phyloP scores from a whole-genome alignment of 2,113 vertebrate genomes.

The Hippocampus barbouri region DNA sequence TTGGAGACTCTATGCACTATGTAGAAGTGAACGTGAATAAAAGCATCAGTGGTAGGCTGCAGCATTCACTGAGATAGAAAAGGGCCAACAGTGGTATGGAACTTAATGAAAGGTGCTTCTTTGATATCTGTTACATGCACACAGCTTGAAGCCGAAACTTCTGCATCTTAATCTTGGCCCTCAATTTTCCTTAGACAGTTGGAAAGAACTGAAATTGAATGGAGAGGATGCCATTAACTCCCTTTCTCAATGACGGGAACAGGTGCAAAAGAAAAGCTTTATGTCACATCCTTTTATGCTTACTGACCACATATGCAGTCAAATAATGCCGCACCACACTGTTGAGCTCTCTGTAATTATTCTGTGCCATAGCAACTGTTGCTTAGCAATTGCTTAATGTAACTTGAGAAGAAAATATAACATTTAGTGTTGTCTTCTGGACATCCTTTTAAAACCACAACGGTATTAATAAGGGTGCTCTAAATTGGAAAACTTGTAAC shows the following conservation, averaged over 20 bases:
- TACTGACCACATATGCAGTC: slow-evolving; percentile 11
- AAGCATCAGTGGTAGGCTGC: no score
- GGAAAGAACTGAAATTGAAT: slow-evolving; percentile 49
- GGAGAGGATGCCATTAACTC: no score
- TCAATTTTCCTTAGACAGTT: slow-evolving; percentile 52
- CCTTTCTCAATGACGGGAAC: no score
- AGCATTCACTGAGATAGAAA: no score
- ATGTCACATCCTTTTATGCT: no score
- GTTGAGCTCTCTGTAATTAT: slow-evolving; percentile 59
- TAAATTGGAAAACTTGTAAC: not conserved
- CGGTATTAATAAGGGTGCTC: slow-evolving; percentile 23
- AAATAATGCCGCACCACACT: slow-evolving; percentile 65
- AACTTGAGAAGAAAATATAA: slow-evolving; percentile 49
- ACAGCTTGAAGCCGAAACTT: slow-evolving; percentile 20
- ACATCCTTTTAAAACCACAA: slow-evolving; percentile 32
- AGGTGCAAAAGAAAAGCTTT: no score
- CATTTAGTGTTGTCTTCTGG: slow-evolving; percentile 19
- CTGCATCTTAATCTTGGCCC: slow-evolving; percentile 35
- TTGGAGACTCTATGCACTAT: no score
- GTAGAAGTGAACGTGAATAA: no score
- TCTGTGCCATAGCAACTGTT: slow-evolving; percentile 64
- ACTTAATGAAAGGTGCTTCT: no score
- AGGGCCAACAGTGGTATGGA: no score
- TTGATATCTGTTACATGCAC: no score
- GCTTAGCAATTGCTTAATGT: slow-evolving; percentile 60